Evolutionary conservation across 2,797 vertebrate species (phyloP), one percentile per base, ranked within the genome.

Genomic region (Sebastes kiyomatsui): DNA sequence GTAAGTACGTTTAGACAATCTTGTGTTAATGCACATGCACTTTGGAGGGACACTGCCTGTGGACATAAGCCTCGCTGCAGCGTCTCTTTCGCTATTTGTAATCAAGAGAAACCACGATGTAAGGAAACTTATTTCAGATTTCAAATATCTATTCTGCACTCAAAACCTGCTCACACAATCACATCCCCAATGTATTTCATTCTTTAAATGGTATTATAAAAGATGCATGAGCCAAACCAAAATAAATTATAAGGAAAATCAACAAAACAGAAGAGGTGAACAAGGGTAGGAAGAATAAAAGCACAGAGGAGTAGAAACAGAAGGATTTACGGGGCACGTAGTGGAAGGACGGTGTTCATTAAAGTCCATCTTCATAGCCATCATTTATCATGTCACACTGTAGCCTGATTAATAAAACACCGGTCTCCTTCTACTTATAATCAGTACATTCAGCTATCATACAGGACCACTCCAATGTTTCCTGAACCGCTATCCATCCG

Each of bases 361-460:
- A 30, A 33, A 59, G 35, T 22, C 28, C n/a, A 49, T 27, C 23
- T 62, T 38, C 52, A 64, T 3, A 2, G 33, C 4, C 30, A 3
- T 76, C 35, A 52, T 55, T 33, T 60, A 32, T 68, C 3, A 1
- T 5, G 23, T 59, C 25, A 22, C 55, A 10, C 32, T 58, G 28
- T 13, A 38, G 55, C 27, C 25, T 25, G 67, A 59, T 70, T 18
- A 75, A 78, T 61, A 82, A 72, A 81, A 72, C 33, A 49, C 13
- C 12, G 13, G 20, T 11, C 22, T 59, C n/a, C 38, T 65, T 59
- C 27, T 18, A 55, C 52, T 18, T 56, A 2, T 69, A 58, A 58
- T 27, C 18, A 14, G 8, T 30, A 13, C 65, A 18, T 70, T 78
- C 52, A 52, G 49, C 67, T 49, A 25, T 22, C 14, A 18, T 30